Percentiles rank a stretch among this genome's conserved stretches.
Evolutionary conservation across 2,888 invertebrate genomes (phyloP).

Genomic region (Leptopilina myrica): DNA sequence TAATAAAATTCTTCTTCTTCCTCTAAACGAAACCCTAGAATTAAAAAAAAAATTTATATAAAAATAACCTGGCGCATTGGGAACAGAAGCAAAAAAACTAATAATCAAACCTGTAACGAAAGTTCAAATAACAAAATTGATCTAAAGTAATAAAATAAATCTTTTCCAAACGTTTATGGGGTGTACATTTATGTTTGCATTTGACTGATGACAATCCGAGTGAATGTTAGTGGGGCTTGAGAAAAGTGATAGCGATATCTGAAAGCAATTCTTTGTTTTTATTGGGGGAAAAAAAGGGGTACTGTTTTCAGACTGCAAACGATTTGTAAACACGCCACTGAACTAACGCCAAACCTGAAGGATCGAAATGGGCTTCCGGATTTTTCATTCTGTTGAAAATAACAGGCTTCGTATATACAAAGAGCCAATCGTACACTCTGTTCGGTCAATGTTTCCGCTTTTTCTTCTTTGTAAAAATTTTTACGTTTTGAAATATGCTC

Average conservation of each 20-base stretch:
- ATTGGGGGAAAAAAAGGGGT: background rate
- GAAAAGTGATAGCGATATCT: conserved; percentile 12
- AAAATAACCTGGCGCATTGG: too few species aligned
- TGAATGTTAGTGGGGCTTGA: background rate
- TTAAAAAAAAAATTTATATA: too few species aligned
- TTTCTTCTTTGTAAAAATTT: background rate
- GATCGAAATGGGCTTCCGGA: conserved; percentile 25
- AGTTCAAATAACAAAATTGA: too few species aligned
- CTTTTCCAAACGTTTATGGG: too few species aligned
- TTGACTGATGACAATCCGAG: background rate
- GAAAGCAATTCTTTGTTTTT: conserved; percentile 23
- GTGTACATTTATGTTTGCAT: background rate
- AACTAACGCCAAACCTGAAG: conserved; percentile 27
- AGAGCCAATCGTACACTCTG: conserved; percentile 26
- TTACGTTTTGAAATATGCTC: conserved; percentile 3
- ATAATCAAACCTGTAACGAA: too few species aligned
- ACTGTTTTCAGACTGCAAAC: conserved; percentile 35
- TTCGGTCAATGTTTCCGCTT: conserved; percentile 32
- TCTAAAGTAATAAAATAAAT: too few species aligned
- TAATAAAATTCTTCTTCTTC: too few species aligned
- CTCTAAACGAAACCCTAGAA: too few species aligned
- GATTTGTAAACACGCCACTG: conserved; percentile 37
- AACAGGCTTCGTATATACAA: conserved; percentile 20
- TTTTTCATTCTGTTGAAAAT: conserved; percentile 28
- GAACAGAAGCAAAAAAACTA: too few species aligned